Percentiles rank a stretch among this genome's conserved stretches.
Evolutionary conservation across 2,888 invertebrate genomes (phyloP).

Genomic region (Brachypalpus laphriformis): DNA sequence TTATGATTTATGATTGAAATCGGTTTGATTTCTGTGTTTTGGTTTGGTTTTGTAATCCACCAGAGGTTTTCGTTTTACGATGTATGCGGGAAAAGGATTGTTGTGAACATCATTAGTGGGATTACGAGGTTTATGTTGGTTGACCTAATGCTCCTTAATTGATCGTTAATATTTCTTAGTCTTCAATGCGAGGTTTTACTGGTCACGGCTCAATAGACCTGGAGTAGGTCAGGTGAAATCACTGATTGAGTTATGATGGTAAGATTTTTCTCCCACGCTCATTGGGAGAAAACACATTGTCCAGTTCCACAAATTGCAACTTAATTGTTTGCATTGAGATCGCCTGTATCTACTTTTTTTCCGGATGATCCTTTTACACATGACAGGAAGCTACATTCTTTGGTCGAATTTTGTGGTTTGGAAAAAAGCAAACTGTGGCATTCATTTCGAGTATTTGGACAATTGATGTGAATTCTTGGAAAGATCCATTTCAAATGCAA

Average conservation of each 20-base stretch:
- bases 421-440: slow-evolving; percentile 12
- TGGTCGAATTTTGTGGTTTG: slow-evolving; percentile 49
- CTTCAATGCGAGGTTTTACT: not conserved
- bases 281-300: not conserved
- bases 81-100: slow-evolving; percentile 50
- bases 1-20: slow-evolving; percentile 61
- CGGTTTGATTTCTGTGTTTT: slow-evolving; percentile 37
- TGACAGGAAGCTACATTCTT: slow-evolving; percentile 62
- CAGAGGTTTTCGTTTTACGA: slow-evolving; percentile 2
- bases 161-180: slow-evolving; percentile 48
- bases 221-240: slow-evolving; percentile 4
- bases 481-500: slow-evolving; percentile 3
- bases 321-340: slow-evolving; percentile 12
- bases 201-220: not conserved
- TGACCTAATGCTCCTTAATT: slow-evolving; percentile 65
- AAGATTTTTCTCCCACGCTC: slow-evolving; percentile 52
- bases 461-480: not conserved
- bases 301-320: slow-evolving; percentile 21
- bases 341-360: slow-evolving; percentile 8
- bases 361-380: slow-evolving; percentile 60
- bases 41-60: slow-evolving; percentile 50
- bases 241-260: slow-evolving; percentile 7
- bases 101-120: slow-evolving; percentile 20
- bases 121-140: slow-evolving; percentile 48
- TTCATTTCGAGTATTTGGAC: slow-evolving; percentile 34